Percentiles rank a stretch among this genome's conserved stretches.
phyloP scores from a whole-genome alignment of 2,113 vertebrate species.

The Tachuris rubrigastra region DNA sequence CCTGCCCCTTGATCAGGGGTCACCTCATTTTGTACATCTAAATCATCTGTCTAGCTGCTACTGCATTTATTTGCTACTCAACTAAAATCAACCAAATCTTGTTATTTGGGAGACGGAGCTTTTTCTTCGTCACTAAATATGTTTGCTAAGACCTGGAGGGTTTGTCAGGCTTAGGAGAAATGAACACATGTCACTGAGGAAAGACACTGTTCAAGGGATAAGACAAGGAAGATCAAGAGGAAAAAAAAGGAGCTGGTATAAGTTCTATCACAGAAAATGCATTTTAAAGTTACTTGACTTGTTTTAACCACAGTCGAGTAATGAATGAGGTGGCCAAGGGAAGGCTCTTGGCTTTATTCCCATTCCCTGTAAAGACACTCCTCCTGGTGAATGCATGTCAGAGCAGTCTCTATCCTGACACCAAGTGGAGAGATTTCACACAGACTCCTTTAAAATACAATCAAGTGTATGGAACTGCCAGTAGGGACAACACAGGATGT shows the following conservation, averaged over 20 bases:
- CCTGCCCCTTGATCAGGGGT: neutral
- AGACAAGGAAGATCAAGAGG: neutral
- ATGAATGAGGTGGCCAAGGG: neutral
- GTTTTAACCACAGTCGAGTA: neutral
- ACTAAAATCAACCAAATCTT: neutral
- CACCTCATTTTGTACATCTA: neutral
- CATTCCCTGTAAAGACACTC: neutral
- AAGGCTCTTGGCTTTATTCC: neutral
- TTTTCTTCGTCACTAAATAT: neutral
- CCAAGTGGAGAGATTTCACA: slow-evolving; percentile 29
- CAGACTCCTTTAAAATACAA: neutral
- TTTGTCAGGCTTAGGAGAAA: neutral
- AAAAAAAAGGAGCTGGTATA: neutral
- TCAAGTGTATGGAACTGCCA: too few relatives aligned
- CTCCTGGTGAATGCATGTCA: neutral
- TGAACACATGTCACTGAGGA: neutral
- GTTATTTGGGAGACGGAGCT: neutral
- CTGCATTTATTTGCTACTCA: neutral
- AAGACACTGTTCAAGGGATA: neutral
- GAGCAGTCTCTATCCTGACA: slow-evolving; percentile 46
- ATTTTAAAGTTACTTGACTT: neutral
- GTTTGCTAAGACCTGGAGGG: neutral
- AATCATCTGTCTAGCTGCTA: neutral
- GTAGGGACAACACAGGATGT: accelerated
- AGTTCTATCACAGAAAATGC: neutral